These are phyloP conservation scores for Trisateles emortualis DNA, from an alignment of 2,888 invertebrate species.

Conservation along the genomic window DNA sequence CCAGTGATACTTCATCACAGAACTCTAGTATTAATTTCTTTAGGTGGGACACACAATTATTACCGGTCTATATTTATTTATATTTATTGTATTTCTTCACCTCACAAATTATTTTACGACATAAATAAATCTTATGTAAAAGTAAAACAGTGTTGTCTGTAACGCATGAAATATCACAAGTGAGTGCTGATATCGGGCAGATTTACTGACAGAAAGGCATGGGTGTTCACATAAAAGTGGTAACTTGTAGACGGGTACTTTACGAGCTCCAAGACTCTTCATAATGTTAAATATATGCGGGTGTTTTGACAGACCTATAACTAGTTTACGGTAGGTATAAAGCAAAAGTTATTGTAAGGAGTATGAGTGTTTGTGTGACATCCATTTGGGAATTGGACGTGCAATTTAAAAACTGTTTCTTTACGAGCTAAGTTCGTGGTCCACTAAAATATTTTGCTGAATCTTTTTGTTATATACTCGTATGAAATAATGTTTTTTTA, in stretches of 20 bases:
- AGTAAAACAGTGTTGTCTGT: conserved; percentile 6
- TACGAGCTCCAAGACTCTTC: conserved; percentile 30
- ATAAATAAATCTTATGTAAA: conserved; percentile 9
- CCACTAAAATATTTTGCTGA: conserved; percentile 2
- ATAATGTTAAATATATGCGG: conserved; percentile 15
- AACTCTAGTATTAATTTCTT: too few relatives aligned
- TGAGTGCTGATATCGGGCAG: conserved; percentile 14
- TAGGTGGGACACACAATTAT: too few relatives aligned
- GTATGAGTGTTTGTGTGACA: neutral
- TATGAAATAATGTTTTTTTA: too few relatives aligned
- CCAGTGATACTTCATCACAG: too few relatives aligned
- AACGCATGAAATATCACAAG: conserved; percentile 1
- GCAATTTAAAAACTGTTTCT: neutral
- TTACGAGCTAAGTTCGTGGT: neutral
- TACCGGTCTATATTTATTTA: neutral
- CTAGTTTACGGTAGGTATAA: neutral
- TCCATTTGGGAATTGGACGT: neutral
- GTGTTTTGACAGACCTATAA: neutral
- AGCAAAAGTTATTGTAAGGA: neutral
- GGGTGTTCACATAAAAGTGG: conserved; percentile 52
- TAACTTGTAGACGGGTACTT: conserved; percentile 50
- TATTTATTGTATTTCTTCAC: neutral
- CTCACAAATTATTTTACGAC: conserved; percentile 1
- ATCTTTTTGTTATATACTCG: too few relatives aligned
- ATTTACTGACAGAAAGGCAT: conserved; percentile 33